These are phyloP conservation scores for Aldrovandia affinis DNA, from an alignment of 2,797 vertebrate species.

Conservation along the genomic window DNA sequence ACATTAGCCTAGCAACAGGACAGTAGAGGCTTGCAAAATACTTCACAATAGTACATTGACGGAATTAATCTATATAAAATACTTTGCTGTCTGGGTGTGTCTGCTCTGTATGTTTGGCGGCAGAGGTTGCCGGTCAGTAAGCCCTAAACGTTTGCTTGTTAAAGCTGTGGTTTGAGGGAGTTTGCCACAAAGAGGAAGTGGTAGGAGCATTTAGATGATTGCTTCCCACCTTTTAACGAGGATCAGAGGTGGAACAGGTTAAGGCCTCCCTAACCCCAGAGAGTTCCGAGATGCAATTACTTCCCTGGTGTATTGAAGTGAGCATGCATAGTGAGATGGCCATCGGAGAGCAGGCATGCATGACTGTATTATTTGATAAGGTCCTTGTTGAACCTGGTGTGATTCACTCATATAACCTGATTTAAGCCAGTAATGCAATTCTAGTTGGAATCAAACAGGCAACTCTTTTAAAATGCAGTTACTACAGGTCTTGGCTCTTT, in stretches of 20 bases:
- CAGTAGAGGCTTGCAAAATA: too few relatives aligned
- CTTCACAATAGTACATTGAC: not conserved
- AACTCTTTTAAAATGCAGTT: slow-evolving; percentile 14
- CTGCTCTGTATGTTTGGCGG: not conserved
- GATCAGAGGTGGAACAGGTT: slow-evolving; percentile 3
- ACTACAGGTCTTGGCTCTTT: not conserved
- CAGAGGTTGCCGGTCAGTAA: not conserved
- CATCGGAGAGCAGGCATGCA: not conserved
- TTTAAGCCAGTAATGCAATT: not conserved
- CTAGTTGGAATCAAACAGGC: not conserved
- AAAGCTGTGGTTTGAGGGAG: slow-evolving; percentile 22
- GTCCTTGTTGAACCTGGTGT: slow-evolving; percentile 8
- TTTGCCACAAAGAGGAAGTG: slow-evolving; percentile 32
- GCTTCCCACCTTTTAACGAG: slow-evolving; percentile 14
- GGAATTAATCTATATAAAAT: slow-evolving; percentile 7
- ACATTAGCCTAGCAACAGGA: not conserved
- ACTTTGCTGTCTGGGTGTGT: slow-evolving; percentile 29
- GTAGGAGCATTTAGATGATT: slow-evolving; percentile 21
- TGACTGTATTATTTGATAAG: slow-evolving; percentile 1
- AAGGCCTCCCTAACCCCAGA: not conserved
- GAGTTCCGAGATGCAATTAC: slow-evolving; percentile 23
- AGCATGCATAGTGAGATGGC: not conserved
- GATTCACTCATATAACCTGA: not conserved
- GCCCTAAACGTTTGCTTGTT: not conserved
- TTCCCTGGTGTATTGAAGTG: not conserved